Evolutionary conservation across 2,888 invertebrate genomes (phyloP).

Genomic region (Ophion slaviceki): DNA sequence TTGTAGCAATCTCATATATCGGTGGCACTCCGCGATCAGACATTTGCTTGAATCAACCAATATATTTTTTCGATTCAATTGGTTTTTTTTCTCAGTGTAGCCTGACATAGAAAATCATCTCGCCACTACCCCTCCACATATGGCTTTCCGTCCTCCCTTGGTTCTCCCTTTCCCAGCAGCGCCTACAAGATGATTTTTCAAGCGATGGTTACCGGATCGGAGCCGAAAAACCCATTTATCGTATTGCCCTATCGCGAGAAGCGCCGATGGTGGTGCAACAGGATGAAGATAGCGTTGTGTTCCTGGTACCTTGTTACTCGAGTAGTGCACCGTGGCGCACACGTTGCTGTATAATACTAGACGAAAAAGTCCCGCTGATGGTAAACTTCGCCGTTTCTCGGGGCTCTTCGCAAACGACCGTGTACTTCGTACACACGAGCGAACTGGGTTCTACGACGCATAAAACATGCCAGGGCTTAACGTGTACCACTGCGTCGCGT

Average conservation of each 20-base stretch:
- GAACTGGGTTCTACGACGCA: constrained; percentile 41
- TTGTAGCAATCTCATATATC: too few species aligned
- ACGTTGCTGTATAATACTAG: constrained; percentile 33
- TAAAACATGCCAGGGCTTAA: constrained; percentile 18
- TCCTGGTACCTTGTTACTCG: constrained; percentile 48
- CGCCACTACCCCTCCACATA: too few species aligned
- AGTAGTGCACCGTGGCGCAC: constrained; percentile 38
- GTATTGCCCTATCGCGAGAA: constrained; percentile 17
- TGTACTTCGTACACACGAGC: constrained; percentile 56
- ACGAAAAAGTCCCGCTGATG: constrained; percentile 45
- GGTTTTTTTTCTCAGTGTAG: too few species aligned
- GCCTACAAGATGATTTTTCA: not conserved
- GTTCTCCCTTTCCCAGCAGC: not conserved
- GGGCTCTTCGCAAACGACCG: constrained; percentile 43
- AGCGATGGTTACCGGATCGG: not conserved
- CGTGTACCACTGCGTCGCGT: constrained; percentile 52
- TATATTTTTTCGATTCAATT: too few species aligned
- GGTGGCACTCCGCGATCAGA: too few species aligned
- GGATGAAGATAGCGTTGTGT: constrained; percentile 40
- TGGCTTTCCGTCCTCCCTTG: too few species aligned
- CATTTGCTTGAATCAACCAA: too few species aligned
- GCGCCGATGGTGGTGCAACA: constrained; percentile 21
- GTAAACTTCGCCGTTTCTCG: constrained; percentile 58
- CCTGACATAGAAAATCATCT: too few species aligned
- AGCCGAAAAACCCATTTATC: constrained; percentile 40